phyloP scores from a whole-genome alignment of 2,888 invertebrate genomes.

The Tupiocoris notatus region DNA sequence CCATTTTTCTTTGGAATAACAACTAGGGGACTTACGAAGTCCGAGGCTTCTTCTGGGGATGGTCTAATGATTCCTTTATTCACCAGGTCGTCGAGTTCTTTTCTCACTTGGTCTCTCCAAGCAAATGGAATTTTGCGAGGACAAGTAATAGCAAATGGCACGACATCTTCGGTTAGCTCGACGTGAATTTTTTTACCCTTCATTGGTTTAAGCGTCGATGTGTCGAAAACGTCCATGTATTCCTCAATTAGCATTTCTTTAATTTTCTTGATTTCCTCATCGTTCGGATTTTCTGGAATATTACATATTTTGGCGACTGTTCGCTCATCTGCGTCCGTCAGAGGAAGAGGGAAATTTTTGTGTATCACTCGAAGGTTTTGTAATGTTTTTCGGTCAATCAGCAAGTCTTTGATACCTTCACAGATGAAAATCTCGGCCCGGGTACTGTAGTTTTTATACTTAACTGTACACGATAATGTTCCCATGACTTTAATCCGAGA shows the following conservation, averaged over 20 bases:
- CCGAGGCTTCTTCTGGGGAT: constrained; percentile 1
- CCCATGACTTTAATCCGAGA: background rate
- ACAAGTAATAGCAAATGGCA: background rate
- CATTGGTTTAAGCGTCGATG: constrained; percentile 10
- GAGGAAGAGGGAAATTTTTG: background rate
- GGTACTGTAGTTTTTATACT: background rate
- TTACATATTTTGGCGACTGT: background rate
- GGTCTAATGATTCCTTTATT: background rate
- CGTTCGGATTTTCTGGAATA: background rate
- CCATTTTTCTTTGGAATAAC: constrained; percentile 6
- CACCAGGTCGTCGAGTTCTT: background rate
- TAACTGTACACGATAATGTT: background rate
- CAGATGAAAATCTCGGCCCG: background rate
- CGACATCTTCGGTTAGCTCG: background rate
- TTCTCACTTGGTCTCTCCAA: background rate
- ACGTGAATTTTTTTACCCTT: background rate
- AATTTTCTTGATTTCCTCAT: background rate
- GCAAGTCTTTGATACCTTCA: constrained; percentile 3
- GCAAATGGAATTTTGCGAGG: background rate
- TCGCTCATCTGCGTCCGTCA: no score
- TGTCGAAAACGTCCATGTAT: background rate
- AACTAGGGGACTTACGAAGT: constrained; percentile 15
- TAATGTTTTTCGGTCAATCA: background rate
- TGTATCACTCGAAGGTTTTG: background rate
- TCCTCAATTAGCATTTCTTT: constrained; percentile 9